These are phyloP conservation scores for Elegia similella DNA, from an alignment of 2,888 invertebrate species.

Conservation along the genomic window DNA sequence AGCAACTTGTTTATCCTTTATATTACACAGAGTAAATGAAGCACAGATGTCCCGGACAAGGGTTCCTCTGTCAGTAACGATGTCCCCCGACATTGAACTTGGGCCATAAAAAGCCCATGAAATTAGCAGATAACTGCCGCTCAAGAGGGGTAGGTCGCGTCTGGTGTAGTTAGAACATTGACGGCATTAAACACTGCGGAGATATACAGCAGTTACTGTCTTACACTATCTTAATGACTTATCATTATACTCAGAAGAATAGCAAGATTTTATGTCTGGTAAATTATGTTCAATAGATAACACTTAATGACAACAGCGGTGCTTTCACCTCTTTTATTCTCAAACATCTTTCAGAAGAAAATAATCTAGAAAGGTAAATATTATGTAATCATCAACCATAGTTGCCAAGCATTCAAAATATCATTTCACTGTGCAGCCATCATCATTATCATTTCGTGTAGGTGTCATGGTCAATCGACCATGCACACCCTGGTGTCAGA, in stretches of 20 bases:
- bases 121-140: constrained; percentile 68
- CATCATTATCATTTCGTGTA: too few relatives aligned
- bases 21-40: constrained; percentile 51
- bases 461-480: too few relatives aligned
- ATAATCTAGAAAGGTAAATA: too few relatives aligned
- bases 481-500: too few relatives aligned
- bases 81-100: constrained; percentile 73
- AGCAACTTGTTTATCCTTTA: constrained; percentile 58
- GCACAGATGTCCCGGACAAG: constrained; percentile 64
- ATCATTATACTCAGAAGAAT: constrained; percentile 9
- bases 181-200: constrained; percentile 32
- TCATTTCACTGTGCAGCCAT: too few relatives aligned
- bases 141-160: constrained; percentile 62
- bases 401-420: too few relatives aligned
- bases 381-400: too few relatives aligned
- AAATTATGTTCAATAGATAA: neutral
- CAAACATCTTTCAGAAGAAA: too few relatives aligned
- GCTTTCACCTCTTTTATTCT: too few relatives aligned
- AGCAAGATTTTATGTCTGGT: constrained; percentile 6
- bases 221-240: constrained; percentile 14
- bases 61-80: constrained; percentile 57
- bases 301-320: neutral
- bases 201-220: constrained; percentile 20
- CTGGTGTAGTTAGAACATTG: constrained; percentile 17
- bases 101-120: constrained; percentile 70